phyloP scores from a whole-genome alignment of 2,888 invertebrate genomes.

The Pyrgus malvae region DNA sequence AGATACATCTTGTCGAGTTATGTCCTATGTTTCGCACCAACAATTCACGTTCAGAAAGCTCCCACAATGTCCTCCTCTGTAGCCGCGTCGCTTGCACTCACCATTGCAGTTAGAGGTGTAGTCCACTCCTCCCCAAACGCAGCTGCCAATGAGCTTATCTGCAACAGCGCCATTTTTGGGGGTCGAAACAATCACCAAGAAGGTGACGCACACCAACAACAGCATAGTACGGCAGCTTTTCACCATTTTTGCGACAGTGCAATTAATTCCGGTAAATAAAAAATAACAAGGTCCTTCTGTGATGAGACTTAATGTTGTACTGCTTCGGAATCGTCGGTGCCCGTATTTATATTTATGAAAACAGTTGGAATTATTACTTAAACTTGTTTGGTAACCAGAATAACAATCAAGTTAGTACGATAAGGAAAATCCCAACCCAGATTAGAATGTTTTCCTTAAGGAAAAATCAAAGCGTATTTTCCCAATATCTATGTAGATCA shows the following conservation, averaged over 20 bases:
- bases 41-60: conserved; percentile 21
- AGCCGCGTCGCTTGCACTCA: conserved; percentile 38
- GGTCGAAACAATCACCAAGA: conserved; percentile 41
- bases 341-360: background rate
- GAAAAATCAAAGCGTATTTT: no score
- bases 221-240: conserved; percentile 5
- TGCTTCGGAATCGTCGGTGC: background rate
- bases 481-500: no score
- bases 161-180: conserved; percentile 38
- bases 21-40: conserved; percentile 18
- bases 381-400: background rate
- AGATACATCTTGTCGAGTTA: no score
- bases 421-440: background rate
- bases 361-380: background rate
- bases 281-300: background rate
- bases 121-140: conserved; percentile 44
- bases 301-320: background rate
- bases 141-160: conserved; percentile 41
- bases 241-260: conserved; percentile 3
- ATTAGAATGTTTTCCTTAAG: no score
- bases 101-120: conserved; percentile 42
- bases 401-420: background rate
- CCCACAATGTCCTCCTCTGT: conserved; percentile 40
- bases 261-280: no score
- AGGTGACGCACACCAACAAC: conserved; percentile 36